Percentiles rank a stretch among this genome's conserved stretches.
These are phyloP conservation scores for Drosophila silvestris DNA, from an alignment of 2,888 invertebrate species.

Conservation along the genomic window DNA sequence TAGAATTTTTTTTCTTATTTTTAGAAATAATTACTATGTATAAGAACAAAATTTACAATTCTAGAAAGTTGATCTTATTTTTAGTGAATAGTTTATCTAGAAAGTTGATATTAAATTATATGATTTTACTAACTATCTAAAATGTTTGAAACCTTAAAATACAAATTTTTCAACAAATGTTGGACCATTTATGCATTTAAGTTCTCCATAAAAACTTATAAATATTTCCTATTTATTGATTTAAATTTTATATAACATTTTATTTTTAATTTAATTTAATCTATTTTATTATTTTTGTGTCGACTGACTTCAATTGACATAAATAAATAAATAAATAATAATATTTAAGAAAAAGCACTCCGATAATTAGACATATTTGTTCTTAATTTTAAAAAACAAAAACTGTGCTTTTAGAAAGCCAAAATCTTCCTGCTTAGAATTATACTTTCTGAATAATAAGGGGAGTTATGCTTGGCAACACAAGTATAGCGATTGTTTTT, in stretches of 20 bases:
- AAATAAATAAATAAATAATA: not conserved
- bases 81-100: not conserved
- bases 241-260: not conserved
- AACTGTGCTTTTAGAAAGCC: not conserved
- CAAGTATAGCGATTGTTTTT: not conserved
- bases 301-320: not conserved
- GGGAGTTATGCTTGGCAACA: not conserved
- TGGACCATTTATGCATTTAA: not conserved
- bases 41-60: not conserved
- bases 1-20: not conserved
- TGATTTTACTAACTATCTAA: not conserved
- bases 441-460: not conserved
- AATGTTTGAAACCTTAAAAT: not conserved
- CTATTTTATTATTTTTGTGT: not conserved
- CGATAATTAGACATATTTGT: not conserved
- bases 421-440: not conserved
- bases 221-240: rapidly evolving
- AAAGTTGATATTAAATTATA: not conserved
- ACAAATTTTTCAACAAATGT: not conserved
- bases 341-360: too few relatives aligned
- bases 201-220: not conserved
- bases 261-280: not conserved
- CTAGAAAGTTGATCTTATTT: not conserved
- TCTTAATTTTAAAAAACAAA: not conserved
- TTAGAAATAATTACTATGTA: not conserved